Evolutionary conservation across 2,797 vertebrate genomes (phyloP).

Genomic region (Sylvia borin): DNA sequence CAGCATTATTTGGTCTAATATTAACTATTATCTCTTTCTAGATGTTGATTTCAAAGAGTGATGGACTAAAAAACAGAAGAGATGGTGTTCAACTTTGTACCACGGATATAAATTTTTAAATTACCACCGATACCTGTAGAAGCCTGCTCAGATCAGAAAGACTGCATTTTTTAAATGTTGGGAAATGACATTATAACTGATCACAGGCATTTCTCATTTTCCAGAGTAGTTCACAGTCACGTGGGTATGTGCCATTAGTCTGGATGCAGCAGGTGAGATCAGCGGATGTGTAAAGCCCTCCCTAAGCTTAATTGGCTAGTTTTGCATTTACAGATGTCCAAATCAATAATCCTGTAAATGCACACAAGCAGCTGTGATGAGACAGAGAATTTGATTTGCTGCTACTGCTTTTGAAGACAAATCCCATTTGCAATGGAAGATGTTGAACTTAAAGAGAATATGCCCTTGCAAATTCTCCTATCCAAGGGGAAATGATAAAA

Average conservation of each 20-base stretch:
- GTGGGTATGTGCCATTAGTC: background rate
- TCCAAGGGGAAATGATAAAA: slow-evolving; percentile 50
- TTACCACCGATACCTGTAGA: background rate
- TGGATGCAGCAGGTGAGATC: background rate
- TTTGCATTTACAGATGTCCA: slow-evolving; percentile 50
- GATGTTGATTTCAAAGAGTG: background rate
- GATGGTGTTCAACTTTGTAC: background rate
- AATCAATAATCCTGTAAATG: slow-evolving; percentile 36
- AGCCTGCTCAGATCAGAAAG: background rate
- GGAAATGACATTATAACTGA: background rate
- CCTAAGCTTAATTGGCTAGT: slow-evolving; percentile 5
- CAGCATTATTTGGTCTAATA: background rate
- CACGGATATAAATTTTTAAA: background rate
- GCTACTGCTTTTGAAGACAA: slow-evolving; percentile 42
- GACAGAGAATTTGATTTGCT: slow-evolving; percentile 49
- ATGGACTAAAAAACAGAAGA: background rate
- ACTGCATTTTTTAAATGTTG: background rate
- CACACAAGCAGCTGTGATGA: slow-evolving; percentile 12
- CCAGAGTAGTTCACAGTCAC: background rate
- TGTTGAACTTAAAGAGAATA: slow-evolving; percentile 9
- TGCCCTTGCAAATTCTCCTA: slow-evolving; percentile 35
- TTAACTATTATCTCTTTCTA: background rate
- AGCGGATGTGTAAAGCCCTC: slow-evolving; percentile 19
- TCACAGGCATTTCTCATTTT: background rate
- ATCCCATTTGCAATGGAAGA: slow-evolving; percentile 48